Percentiles rank a stretch among this genome's conserved stretches.
These are phyloP conservation scores for Tylochromis polylepis DNA, from an alignment of 2,113 vertebrate species.

Conservation along the genomic window DNA sequence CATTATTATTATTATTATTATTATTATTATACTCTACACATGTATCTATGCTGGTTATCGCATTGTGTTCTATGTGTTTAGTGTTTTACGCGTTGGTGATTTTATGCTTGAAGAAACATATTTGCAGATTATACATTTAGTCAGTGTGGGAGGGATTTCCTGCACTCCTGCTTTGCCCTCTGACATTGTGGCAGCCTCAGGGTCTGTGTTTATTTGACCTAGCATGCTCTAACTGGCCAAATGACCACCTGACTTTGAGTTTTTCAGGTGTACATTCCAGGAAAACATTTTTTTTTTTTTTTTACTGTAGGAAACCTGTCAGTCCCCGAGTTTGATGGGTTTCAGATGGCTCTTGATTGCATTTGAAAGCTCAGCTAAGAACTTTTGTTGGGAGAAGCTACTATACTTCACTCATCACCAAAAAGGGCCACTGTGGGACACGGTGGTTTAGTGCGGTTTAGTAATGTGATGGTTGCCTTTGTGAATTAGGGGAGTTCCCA, in stretches of 20 bases:
- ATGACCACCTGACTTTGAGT: neutral
- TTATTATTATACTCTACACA: neutral
- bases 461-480: neutral
- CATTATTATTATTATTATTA: neutral
- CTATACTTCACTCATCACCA: neutral
- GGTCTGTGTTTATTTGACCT: conserved; percentile 56
- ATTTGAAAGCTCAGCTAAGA: neutral
- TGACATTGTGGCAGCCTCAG: conserved; percentile 12
- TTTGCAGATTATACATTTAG: neutral
- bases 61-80: neutral
- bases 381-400: neutral
- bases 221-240: conserved; percentile 8
- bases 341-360: neutral
- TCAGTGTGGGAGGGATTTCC: conserved; percentile 1
- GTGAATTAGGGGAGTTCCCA: neutral
- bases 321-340: neutral
- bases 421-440: neutral
- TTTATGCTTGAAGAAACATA: neutral
- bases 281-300: neutral
- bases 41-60: neutral
- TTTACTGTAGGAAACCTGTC: neutral
- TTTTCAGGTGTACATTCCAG: neutral
- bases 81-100: neutral
- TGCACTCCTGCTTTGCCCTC: conserved; percentile 23
- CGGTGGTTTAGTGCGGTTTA: neutral